Conservation (phyloP, 92 coral and sea anemone species). For the Pocillopora grandis region DNA sequence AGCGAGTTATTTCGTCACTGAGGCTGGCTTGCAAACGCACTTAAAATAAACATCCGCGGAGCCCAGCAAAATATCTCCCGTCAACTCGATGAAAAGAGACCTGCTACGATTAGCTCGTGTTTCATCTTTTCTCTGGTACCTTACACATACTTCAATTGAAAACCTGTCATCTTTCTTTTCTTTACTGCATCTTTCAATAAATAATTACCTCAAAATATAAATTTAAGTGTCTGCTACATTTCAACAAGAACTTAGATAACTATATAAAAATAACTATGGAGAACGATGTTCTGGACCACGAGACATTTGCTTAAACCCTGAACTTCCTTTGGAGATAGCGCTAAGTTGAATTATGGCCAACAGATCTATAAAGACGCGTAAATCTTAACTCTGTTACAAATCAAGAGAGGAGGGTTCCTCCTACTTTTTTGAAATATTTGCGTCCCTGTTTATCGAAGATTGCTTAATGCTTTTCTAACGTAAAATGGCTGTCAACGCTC, state of each 20-base stretch:
- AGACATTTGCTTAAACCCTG: background rate
- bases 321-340: background rate
- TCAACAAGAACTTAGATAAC: background rate
- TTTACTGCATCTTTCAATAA: slow-evolving; percentile 4
- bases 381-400: background rate
- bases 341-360: background rate
- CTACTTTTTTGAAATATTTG: background rate
- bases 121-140: too few species aligned
- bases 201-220: slow-evolving; percentile 5
- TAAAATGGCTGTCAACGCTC: slow-evolving; percentile 12
- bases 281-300: background rate
- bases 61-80: too few species aligned
- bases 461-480: background rate
- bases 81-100: too few species aligned
- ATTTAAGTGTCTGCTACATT: background rate
- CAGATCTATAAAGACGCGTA: background rate
- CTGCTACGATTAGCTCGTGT: too few species aligned
- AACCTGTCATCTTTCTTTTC: slow-evolving; percentile 15
- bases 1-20: too few species aligned
- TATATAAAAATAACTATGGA: background rate
- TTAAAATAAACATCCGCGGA: too few species aligned
- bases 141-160: slow-evolving; percentile 5
- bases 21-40: too few species aligned
- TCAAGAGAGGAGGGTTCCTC: background rate
- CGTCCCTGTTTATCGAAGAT: background rate